Base-by-base conservation (phyloP, 2,797 vertebrate genomes). In the Peromyscus nudipes region DNA sequence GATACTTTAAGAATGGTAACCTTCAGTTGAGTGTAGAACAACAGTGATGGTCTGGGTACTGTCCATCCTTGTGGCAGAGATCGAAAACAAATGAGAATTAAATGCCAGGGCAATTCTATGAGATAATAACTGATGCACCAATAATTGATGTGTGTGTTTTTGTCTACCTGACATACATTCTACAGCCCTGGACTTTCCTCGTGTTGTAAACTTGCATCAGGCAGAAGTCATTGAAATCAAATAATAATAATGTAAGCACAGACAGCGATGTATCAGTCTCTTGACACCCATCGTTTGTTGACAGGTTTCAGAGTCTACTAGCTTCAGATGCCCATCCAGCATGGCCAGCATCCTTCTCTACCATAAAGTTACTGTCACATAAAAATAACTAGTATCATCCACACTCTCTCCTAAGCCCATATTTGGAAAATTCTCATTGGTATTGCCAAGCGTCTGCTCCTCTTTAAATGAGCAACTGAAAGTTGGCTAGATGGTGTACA, bases 401-500 rank as follows among this genome's bases (percentile, higher is more conserved):
- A 65, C 40, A 43, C 40, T 62, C 7, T 85, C 29, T 91, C 40
- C 40, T 14, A 69, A 46, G n/a, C n/a, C 57, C 52, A 14, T 21
- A 12, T 83, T 79, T 94, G 73, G 75, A 84, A 87, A 86, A 49
- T 86, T 64, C 77, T 34, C 55, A 73, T 52, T 79, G 93, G 46
- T 31, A 69, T 87, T 92, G 83, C 52, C 52, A 4, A 40, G 14
- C 0, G 0, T 76, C 82, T 87, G 81, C 57, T 83, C 12, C 25
- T 96, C 86, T 92, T 93, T 65, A 94, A 85, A 94, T 92, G 87
- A 97, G 82, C 90, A 96, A 46, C 17, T 86, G 77, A 93, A 57
- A 83, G 25, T 92, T 93, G 92, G 76, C 73, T 92, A 43, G 76
- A 73, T 94, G 71, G 62, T 71, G 31, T 88, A 62, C 92, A 96